Evolutionary conservation across 2,113 vertebrate species (phyloP), one percentile per base, ranked within the genome.

Genomic region (Gopherus evgoodei): DNA sequence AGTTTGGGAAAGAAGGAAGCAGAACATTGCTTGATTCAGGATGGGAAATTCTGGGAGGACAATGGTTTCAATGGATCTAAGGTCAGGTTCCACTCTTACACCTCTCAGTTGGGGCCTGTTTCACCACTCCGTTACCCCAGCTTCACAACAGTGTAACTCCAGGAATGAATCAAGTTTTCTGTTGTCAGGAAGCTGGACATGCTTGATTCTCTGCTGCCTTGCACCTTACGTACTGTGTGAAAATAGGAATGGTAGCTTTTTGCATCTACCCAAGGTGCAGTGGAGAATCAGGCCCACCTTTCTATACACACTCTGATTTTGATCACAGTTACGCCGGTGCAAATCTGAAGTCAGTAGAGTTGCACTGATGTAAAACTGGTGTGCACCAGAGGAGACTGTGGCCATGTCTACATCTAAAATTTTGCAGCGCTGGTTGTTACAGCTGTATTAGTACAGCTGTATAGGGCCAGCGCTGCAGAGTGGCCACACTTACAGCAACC

Each of bases 161-260:
- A 3, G 53, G 21, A 54, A 54, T 27, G 56, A 57, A 57, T 27
- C 56, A 57, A 25, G 56, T 25, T 25, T 27, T 84, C 59, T 50
- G 17, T 80, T 69, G 22, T 52, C 49, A 80, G 50, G 24, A 59
- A 78, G 75, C 75, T 78, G 75, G 22, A 78, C 11, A 16, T 6
- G 12, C 47, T 59, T 0, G 16, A 25, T 14, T 57, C 69, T 47
- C 38, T 0, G 0, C 1, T 3, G 75, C 89, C 76, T 1, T 0
- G 24, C 47, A 62, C 19, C 0, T 14, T 21, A 24, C 25, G 65
- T 9, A 29, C 10, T 24, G 11, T 38, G 35, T 86, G 72, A 21
- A 82, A 54, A 25, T 25, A n/a, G 14, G 53, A 35, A 56, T 42
- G 35, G 49, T 53, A 22, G 35, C 53, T 29, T 56, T 78, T 47